Evolutionary conservation across 2,888 invertebrate species (phyloP).

Genomic region (Tenthredo distinguenda): DNA sequence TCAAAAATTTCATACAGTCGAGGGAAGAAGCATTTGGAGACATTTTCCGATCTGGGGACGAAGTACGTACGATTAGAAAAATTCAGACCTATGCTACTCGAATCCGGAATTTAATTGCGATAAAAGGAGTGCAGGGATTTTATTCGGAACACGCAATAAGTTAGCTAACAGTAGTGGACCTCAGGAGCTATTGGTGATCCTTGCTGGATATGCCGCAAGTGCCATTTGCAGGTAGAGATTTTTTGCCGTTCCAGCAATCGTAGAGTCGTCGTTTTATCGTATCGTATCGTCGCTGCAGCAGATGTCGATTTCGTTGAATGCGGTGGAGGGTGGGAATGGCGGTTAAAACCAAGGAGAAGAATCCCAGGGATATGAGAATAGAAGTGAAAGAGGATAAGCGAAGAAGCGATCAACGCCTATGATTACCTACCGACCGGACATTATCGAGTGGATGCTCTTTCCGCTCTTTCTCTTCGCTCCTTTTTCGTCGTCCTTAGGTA

Average conservation of each 20-base stretch:
- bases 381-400: background rate
- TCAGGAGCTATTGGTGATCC: background rate
- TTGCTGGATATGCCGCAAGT: background rate
- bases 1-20: background rate
- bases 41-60: background rate
- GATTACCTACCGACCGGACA: slow-evolving; percentile 32
- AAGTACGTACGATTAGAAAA: background rate
- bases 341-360: background rate
- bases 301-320: slow-evolving; percentile 1
- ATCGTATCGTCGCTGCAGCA: background rate
- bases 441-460: slow-evolving; percentile 13
- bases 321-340: background rate
- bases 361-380: background rate
- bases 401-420: slow-evolving; percentile 11
- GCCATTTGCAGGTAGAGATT: background rate
- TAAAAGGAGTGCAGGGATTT: background rate
- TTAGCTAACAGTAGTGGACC: background rate
- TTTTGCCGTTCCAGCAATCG: background rate
- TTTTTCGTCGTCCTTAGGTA: background rate
- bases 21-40: background rate
- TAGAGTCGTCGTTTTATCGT: slow-evolving; percentile 10
- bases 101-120: background rate
- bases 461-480: background rate
- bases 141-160: background rate
- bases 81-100: background rate